Evolutionary conservation across 2,113 vertebrate species (phyloP).

Genomic region (Sinocyclocheilus rhinocerous): DNA sequence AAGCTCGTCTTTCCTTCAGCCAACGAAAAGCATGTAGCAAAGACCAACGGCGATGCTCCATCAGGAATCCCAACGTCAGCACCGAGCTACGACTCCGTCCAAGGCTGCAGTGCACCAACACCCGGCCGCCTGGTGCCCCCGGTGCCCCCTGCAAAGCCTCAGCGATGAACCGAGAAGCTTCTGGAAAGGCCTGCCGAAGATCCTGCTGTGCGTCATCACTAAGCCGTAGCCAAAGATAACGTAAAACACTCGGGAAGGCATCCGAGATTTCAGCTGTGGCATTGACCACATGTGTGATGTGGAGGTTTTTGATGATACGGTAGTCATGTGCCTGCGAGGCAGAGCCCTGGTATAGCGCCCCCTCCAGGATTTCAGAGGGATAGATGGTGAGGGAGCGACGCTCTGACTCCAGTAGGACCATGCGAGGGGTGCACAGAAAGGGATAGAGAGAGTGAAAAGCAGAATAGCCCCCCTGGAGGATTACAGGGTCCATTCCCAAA

Average conservation of each 20-base stretch:
- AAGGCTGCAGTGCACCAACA: constrained; percentile 70
- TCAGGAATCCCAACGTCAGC: constrained; percentile 70
- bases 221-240: constrained; percentile 65
- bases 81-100: constrained; percentile 70
- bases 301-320: constrained; percentile 70
- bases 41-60: constrained; percentile 68
- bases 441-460: constrained; percentile 68
- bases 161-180: constrained; percentile 67
- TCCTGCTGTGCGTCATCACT: constrained; percentile 71
- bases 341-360: constrained; percentile 70
- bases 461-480: constrained; percentile 68
- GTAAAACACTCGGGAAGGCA: constrained; percentile 65
- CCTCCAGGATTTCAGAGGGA: constrained; percentile 71
- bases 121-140: constrained; percentile 59
- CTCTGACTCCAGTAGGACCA: constrained; percentile 69
- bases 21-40: constrained; percentile 68
- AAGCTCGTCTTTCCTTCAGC: constrained; percentile 70
- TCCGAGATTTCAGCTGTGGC: constrained; percentile 66
- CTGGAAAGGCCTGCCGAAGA: constrained; percentile 66
- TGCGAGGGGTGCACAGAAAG: constrained; percentile 68
- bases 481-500: constrained; percentile 74
- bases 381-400: constrained; percentile 69
- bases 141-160: constrained; percentile 59
- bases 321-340: constrained; percentile 65
- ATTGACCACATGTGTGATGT: constrained; percentile 72